These are phyloP conservation scores for Gouania willdenowi DNA, from an alignment of 2,797 vertebrate genomes.

Conservation along the genomic window DNA sequence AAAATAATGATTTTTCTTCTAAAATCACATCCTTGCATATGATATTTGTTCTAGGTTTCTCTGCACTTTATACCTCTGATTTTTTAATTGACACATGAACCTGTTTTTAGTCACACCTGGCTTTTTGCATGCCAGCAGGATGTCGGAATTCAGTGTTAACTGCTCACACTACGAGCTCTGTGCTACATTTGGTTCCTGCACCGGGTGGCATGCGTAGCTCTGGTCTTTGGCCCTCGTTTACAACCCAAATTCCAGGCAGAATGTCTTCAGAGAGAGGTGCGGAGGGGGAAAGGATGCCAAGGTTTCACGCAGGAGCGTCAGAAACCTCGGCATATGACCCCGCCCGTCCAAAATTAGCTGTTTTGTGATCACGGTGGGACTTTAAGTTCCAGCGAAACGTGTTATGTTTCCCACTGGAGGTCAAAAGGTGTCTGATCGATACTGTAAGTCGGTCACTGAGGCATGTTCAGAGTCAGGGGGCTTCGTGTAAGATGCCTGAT, in stretches of 20 bases:
- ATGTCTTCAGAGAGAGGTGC: conserved; percentile 8
- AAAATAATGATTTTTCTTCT: too few species aligned
- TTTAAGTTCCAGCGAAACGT: conserved; percentile 1
- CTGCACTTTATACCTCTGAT: too few species aligned
- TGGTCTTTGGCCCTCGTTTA: not conserved
- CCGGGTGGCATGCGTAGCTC: conserved; percentile 21
- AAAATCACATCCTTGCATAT: too few species aligned
- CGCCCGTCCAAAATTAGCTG: conserved; percentile 37
- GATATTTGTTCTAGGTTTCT: too few species aligned
- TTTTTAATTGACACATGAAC: too few species aligned
- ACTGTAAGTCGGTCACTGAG: too few species aligned
- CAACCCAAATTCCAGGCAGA: conserved; percentile 19
- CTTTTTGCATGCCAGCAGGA: conserved; percentile 4
- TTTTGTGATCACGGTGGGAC: conserved; percentile 18
- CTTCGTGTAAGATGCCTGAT: not conserved
- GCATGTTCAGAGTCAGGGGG: too few species aligned
- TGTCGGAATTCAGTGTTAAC: conserved; percentile 23
- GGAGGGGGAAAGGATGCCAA: too few species aligned
- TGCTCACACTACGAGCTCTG: conserved; percentile 7
- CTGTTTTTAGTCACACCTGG: not conserved
- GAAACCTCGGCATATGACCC: conserved; percentile 14
- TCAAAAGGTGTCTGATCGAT: conserved; percentile 28
- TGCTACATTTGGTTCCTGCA: conserved; percentile 16
- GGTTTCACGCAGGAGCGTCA: not conserved
- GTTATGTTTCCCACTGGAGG: conserved; percentile 19